A percentile compares a stretch with the other conserved stretches of the same genome.
Conservation (phyloP, 2,888 invertebrate species). For the Nymphalis urticae region DNA sequence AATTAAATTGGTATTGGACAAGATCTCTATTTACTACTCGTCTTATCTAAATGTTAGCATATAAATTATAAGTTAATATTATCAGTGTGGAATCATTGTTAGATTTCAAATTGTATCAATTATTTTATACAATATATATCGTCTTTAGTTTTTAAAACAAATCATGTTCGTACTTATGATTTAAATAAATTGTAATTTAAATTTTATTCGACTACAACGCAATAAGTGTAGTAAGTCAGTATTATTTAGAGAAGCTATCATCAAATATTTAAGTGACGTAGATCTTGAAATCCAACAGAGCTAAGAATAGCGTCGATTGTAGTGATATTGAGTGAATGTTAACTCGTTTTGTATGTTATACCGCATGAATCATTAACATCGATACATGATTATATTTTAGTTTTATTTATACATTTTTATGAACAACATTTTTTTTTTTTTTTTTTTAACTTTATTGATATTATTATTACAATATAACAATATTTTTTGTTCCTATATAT, state of each 20-base stretch:
- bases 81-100: conserved; percentile 7
- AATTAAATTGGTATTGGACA: conserved; percentile 27
- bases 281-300: no score
- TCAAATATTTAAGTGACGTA: background rate
- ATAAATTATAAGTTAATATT: background rate
- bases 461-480: no score
- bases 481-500: no score
- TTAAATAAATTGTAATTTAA: background rate
- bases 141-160: background rate
- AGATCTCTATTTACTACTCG: conserved; percentile 29
- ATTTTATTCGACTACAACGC: no score
- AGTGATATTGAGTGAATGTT: no score
- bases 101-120: conserved; percentile 6
- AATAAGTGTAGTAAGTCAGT: background rate
- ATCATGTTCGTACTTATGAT: background rate
- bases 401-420: no score
- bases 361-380: no score
- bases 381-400: no score
- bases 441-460: no score
- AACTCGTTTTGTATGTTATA: no score
- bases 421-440: no score
- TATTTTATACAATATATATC: background rate
- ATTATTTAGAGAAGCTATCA: background rate
- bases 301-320: no score
- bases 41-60: conserved; percentile 23